Evolutionary conservation across 23 tunicate genomes (phyloP).

Genomic region (Trididemnum miniatum): DNA sequence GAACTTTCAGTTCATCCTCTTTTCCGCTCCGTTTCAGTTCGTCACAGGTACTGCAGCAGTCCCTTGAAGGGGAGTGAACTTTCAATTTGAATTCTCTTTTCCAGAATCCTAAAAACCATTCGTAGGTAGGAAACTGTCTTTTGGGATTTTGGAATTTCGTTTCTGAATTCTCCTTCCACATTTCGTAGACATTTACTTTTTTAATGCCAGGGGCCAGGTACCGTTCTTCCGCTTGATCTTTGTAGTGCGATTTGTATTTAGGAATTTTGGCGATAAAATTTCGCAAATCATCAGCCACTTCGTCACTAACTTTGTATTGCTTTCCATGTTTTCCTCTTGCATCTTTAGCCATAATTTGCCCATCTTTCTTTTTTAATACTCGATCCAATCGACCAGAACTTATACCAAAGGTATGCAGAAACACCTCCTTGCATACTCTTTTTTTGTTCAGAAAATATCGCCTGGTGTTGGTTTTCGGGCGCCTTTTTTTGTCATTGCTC

Average conservation of each 20-base stretch:
- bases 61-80: neutral
- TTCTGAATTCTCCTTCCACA: neutral
- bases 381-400: neutral
- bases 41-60: neutral
- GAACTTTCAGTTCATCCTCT: neutral
- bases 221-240: neutral
- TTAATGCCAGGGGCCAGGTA: neutral
- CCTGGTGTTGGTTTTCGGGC: neutral
- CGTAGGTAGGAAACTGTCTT: neutral
- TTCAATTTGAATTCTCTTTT: neutral
- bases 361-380: neutral
- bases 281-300: neutral
- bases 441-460: neutral
- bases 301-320: neutral
- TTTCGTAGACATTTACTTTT: too few species aligned
- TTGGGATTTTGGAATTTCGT: too few species aligned
- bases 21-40: neutral
- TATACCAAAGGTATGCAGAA: neutral
- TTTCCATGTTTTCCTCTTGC: neutral
- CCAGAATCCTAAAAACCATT: conserved; percentile 16
- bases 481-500: neutral
- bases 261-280: neutral
- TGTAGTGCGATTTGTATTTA: neutral
- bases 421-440: neutral
- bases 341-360: neutral